Percentiles rank a stretch among this genome's conserved stretches.
Evolutionary conservation across 2,113 vertebrate species (phyloP).

Genomic region (Aix galericulata): DNA sequence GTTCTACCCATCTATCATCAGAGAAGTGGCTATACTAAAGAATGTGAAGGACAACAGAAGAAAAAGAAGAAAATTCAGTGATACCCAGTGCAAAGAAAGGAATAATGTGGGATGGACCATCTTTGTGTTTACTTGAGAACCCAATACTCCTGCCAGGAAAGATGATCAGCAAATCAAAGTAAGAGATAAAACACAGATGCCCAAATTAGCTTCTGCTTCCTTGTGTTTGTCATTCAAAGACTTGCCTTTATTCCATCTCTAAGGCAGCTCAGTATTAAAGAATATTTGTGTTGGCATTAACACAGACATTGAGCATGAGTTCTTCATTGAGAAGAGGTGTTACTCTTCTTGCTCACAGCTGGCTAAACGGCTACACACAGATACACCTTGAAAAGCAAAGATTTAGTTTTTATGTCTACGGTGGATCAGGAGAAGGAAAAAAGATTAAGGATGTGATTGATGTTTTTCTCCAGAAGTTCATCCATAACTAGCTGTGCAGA

Average conservation of each 20-base stretch:
- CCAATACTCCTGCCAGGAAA: background rate
- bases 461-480: background rate
- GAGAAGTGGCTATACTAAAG: background rate
- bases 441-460: background rate
- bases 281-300: background rate
- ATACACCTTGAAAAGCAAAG: background rate
- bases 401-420: background rate
- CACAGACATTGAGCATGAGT: background rate
- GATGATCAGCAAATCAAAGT: background rate
- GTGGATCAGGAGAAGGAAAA: background rate
- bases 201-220: background rate
- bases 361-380: background rate
- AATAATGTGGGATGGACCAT: background rate
- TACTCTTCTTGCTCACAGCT: background rate
- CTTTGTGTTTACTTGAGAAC: background rate
- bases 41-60: background rate
- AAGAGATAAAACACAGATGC: background rate
- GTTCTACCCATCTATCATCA: background rate
- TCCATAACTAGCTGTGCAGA: background rate
- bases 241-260: background rate
- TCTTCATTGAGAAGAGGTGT: background rate
- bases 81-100: background rate
- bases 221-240: background rate
- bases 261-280: background rate
- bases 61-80: background rate